Conservation (phyloP, 1,140 invertebrate genomes). For the Galendromus occidentalis region DNA sequence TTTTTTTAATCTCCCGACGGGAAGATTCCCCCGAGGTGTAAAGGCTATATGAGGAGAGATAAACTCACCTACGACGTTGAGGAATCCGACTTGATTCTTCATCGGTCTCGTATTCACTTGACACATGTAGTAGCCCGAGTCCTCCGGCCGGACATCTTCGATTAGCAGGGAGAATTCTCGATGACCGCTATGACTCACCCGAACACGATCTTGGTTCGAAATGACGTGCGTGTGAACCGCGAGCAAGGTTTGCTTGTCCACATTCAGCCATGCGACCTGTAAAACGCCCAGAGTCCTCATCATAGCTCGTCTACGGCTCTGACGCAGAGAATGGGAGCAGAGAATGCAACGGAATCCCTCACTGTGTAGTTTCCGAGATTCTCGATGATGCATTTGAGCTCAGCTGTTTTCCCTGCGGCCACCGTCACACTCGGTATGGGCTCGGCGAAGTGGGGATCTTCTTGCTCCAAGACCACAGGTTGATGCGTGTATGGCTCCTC, state of each 20-base stretch:
- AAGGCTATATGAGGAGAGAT: constrained; percentile 55
- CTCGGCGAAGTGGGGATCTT: constrained; percentile 26
- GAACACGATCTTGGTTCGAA: constrained; percentile 63
- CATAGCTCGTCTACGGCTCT: too few species aligned
- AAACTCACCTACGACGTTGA: constrained; percentile 45
- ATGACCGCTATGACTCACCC: constrained; percentile 57
- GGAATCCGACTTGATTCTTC: constrained; percentile 45
- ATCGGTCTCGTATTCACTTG: constrained; percentile 26
- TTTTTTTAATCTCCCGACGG: too few species aligned
- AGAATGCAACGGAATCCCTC: too few species aligned
- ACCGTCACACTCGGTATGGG: constrained; percentile 80
- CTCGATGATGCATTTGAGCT: constrained; percentile 80
- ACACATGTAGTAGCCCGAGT: constrained; percentile 69
- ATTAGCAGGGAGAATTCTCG: constrained; percentile 77
- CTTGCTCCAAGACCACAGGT: background rate
- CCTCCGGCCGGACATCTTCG: constrained; percentile 62
- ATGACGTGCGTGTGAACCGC: constrained; percentile 69
- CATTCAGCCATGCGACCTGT: constrained; percentile 68
- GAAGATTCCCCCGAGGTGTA: constrained; percentile 38
- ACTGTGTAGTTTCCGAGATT: constrained; percentile 74
- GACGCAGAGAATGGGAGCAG: too few species aligned
- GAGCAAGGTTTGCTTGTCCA: constrained; percentile 73
- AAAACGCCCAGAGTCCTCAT: too few species aligned
- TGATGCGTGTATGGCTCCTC: background rate
- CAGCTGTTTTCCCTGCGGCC: constrained; percentile 61